Evolutionary conservation across 1,140 invertebrate species (phyloP).

Genomic region (Scylla paramamosain): DNA sequence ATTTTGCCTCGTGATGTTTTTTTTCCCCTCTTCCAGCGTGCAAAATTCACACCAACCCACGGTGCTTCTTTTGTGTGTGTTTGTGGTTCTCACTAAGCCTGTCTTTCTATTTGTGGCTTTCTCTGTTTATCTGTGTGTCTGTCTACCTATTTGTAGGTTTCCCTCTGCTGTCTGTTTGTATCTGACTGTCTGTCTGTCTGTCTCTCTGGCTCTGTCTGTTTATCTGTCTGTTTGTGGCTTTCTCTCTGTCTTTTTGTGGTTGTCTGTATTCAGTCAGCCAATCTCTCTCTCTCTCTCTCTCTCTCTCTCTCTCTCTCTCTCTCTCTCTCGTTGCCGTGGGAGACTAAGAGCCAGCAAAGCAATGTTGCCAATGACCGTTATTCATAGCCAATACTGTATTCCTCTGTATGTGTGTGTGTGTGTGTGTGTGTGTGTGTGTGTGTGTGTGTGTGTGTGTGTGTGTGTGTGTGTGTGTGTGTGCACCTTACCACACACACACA

Average conservation of each 20-base stretch:
- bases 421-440: not conserved
- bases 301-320: constrained; percentile 45
- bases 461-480: not conserved
- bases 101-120: too few species aligned
- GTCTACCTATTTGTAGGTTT: not conserved
- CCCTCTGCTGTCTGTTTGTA: not conserved
- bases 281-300: constrained; percentile 44
- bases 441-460: not conserved
- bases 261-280: not conserved
- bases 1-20: too few species aligned
- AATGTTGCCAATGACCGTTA: not conserved
- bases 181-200: not conserved
- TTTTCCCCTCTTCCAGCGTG: too few species aligned
- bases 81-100: too few species aligned
- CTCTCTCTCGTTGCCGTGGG: constrained; percentile 11
- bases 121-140: not conserved
- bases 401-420: not conserved
- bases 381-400: not conserved
- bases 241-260: too few species aligned
- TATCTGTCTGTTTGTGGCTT: too few species aligned
- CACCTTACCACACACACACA: not conserved
- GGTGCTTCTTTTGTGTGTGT: too few species aligned
- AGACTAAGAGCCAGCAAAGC: not conserved
- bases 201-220: too few species aligned
- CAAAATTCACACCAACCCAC: too few species aligned